Evolutionary conservation across 2,797 vertebrate genomes (phyloP), one percentile per base, ranked within the genome.

Genomic region (Myiotriccus ornatus): DNA sequence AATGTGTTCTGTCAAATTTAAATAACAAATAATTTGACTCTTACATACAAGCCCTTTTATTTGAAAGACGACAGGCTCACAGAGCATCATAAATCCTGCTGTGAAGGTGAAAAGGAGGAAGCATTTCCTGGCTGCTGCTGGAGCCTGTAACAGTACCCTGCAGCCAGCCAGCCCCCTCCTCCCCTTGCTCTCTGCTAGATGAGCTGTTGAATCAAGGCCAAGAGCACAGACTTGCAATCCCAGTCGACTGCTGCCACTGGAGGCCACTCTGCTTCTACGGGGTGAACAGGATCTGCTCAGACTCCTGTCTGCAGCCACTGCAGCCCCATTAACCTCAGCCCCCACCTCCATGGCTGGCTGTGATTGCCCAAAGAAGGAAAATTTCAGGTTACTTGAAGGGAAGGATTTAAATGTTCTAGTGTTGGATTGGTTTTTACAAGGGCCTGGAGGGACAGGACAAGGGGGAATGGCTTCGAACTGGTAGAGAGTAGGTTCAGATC

Each of bases 31-130:
- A 22, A 52, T 32, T 53, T 32, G 35, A 67, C 69, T 89, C 56
- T 49, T 71, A 37, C 18, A 25, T 28, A 14, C 35, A 52, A 86
- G 46, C 17, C 28, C 30, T 64, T 87, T 35, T 32, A 25, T 27
- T 24, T 50, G 57, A 53, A 47, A 84, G 41, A 75, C 84, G 80
- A 46, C 52, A 77, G 80, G 67, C 59, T 87, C 52, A 10, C 41
- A 3, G 60, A 55, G 7, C 80, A 60, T 23, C 86, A 77, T 60
- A 89, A 92, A 94, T 90, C 86, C 70, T 85, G 74, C 78, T 64
- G 71, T 30, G 95, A 89, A 86, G 76, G 90, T 80, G 91, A 94
- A 93, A 88, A 88, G 93, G 86, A 90, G 63, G 88, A 75, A 91
- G 86, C 30, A 17, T 84, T 90, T 93, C 80, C 83, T 87, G 83